phyloP scores from a whole-genome alignment of 2,113 vertebrate genomes.

The Diadophis punctatus region DNA sequence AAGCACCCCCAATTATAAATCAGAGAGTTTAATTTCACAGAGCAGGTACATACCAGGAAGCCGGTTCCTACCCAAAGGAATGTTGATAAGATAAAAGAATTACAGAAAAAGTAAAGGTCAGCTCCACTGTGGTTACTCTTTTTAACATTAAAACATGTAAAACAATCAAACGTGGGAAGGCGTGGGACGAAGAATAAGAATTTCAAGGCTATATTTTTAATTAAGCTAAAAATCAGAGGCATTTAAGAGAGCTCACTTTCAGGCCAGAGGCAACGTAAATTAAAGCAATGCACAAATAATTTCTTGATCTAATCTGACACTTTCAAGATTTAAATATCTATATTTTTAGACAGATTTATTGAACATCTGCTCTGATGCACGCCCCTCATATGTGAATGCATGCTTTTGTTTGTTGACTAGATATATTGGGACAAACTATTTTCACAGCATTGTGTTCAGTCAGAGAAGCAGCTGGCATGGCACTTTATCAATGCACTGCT shows the following conservation, averaged over 20 bases:
- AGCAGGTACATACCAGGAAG: constrained; percentile 39
- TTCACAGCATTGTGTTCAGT: not conserved
- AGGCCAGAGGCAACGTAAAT: not conserved
- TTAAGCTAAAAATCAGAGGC: constrained; percentile 54
- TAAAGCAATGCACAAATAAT: not conserved
- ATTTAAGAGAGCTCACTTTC: constrained; percentile 34
- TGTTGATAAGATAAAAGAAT: constrained; percentile 45
- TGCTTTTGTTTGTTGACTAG: not conserved
- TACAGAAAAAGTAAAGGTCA: constrained; percentile 63
- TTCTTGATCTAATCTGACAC: not conserved
- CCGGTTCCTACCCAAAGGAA: constrained; percentile 35
- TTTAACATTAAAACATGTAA: constrained; percentile 38
- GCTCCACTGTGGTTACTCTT: constrained; percentile 38
- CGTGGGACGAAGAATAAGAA: constrained; percentile 13
- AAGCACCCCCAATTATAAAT: constrained; percentile 37
- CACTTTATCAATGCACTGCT: not conserved
- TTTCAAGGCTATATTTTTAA: constrained; percentile 48
- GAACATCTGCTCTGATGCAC: not conserved
- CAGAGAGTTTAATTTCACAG: constrained; percentile 38
- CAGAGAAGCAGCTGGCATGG: not conserved
- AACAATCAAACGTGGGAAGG: constrained; percentile 38
- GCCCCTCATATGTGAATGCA: not conserved
- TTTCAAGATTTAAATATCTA: not conserved
- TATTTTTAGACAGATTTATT: not conserved
- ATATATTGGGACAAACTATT: not conserved